These are phyloP conservation scores for Pao palembangensis DNA, from an alignment of 2,113 vertebrate genomes.

Conservation along the genomic window DNA sequence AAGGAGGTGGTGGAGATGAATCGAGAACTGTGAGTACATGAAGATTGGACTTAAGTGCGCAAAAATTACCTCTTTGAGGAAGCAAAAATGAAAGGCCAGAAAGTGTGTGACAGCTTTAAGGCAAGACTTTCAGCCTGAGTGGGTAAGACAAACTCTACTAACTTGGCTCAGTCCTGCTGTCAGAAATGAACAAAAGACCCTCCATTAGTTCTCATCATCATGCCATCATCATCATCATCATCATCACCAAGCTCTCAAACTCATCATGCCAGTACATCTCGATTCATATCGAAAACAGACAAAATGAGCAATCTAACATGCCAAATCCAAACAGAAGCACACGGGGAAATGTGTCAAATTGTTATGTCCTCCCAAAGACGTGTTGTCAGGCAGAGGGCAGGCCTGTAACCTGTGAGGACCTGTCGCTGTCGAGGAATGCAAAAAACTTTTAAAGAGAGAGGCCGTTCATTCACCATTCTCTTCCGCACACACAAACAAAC, in stretches of 20 bases:
- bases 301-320: too few relatives aligned
- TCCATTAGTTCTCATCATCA: too few relatives aligned
- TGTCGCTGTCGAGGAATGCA: constrained; percentile 50
- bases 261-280: too few relatives aligned
- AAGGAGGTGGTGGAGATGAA: too few relatives aligned
- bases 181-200: too few relatives aligned
- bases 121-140: neutral
- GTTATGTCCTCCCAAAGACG: neutral
- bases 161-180: too few relatives aligned
- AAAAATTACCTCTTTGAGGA: neutral
- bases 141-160: neutral
- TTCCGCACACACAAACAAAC: constrained; percentile 1
- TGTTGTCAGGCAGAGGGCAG: neutral
- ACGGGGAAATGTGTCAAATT: too few relatives aligned
- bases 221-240: too few relatives aligned
- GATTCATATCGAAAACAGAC: too few relatives aligned
- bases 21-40: neutral
- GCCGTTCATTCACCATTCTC: constrained; percentile 26
- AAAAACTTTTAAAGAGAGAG: constrained; percentile 31
- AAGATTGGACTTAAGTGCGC: neutral
- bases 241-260: too few relatives aligned
- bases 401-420: constrained; percentile 28
- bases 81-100: neutral
- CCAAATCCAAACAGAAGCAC: too few relatives aligned
- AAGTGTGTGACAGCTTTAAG: neutral